A percentile compares a stretch with the other conserved stretches of the same genome.
Conservation (phyloP, 2,113 vertebrate species). For the Indicator indicator region DNA sequence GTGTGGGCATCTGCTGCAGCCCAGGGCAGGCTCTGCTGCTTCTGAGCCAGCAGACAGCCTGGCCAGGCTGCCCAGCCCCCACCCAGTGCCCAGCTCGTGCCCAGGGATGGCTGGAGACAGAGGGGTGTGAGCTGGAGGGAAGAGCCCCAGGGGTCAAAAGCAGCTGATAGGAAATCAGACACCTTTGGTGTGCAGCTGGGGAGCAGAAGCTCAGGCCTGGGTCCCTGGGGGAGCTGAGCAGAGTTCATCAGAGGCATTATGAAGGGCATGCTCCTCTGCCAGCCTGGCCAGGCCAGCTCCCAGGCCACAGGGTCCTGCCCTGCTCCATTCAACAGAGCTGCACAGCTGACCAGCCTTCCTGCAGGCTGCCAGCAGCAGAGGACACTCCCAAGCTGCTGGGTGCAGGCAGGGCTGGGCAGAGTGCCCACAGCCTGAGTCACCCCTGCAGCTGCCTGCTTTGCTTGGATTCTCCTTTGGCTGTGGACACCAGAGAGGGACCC, state of each 20-base stretch:
- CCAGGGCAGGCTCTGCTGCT: rapidly evolving
- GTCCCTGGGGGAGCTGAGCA: constrained; percentile 27
- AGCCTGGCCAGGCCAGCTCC: neutral
- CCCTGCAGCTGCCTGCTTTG: neutral
- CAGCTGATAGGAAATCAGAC: constrained; percentile 34
- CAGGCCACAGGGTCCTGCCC: constrained; percentile 37
- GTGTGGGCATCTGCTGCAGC: neutral
- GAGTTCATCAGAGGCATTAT: constrained; percentile 43
- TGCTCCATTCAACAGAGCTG: constrained; percentile 45
- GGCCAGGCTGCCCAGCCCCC: neutral
- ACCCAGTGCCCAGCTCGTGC: neutral
- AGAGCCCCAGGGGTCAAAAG: neutral
- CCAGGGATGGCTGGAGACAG: neutral
- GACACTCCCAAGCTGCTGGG: neutral
- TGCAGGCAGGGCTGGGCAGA: neutral
- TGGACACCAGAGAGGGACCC: neutral
- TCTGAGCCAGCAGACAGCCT: neutral
- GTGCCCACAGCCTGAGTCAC: neutral
- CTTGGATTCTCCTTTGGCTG: neutral
- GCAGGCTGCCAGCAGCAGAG: neutral
- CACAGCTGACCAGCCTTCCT: neutral
- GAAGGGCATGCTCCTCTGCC: constrained; percentile 44
- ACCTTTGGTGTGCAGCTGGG: constrained; percentile 21
- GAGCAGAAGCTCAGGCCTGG: neutral
- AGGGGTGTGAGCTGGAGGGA: neutral